A percentile compares a stretch with the other conserved stretches of the same genome.
Conservation (phyloP, 2,113 vertebrate species). For the Cyanoramphus novaezelandiae region DNA sequence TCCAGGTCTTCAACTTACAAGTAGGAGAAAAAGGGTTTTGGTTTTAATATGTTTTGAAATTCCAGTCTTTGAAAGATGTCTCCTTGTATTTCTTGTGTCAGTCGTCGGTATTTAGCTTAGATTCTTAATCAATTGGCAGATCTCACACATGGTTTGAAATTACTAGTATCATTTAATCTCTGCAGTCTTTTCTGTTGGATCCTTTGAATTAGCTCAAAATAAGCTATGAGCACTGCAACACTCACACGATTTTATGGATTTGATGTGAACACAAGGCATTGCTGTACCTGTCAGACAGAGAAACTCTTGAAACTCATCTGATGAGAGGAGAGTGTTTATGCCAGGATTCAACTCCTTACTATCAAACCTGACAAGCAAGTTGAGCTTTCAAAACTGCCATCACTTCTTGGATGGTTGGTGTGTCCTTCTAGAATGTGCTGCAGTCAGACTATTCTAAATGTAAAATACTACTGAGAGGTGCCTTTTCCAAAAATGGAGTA, state of each 20-base stretch:
- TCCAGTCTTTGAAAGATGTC: background rate
- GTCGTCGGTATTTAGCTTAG: background rate
- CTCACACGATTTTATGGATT: background rate
- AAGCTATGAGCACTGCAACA: accelerated
- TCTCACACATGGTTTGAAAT: background rate
- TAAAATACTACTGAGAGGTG: background rate
- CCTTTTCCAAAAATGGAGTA: background rate
- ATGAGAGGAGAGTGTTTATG: background rate
- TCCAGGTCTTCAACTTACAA: background rate
- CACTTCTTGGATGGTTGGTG: background rate
- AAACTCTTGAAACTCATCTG: background rate
- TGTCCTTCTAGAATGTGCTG: background rate
- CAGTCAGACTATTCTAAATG: background rate
- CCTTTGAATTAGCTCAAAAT: background rate
- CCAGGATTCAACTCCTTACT: background rate
- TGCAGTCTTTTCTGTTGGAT: background rate
- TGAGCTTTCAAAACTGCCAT: background rate
- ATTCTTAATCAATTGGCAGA: background rate
- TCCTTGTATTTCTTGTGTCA: background rate
- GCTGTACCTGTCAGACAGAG: background rate
- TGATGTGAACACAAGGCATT: background rate
- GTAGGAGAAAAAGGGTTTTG: background rate
- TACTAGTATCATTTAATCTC: background rate
- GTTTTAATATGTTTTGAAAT: background rate
- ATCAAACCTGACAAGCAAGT: background rate